Evolutionary conservation across 1,140 invertebrate genomes (phyloP), one percentile per base, ranked within the genome.

Genomic region (Papilio polyxenes): DNA sequence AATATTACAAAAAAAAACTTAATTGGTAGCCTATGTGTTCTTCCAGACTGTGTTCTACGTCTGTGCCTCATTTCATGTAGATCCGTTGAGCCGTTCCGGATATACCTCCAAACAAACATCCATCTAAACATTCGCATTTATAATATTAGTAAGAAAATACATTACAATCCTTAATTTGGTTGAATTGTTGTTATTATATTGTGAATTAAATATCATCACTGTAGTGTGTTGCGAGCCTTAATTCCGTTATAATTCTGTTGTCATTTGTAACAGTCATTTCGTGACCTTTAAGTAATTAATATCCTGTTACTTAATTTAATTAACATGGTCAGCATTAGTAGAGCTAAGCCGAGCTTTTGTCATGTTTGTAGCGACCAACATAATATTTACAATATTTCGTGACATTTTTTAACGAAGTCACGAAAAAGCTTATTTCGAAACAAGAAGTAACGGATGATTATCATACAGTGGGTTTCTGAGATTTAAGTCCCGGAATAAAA

Each of bases 201-300:
- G 4, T 53, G 13, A 59, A 59, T 59, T n/a, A 59, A 20, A 6
- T 20, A 20, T 7, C 0, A 8, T 31, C 23, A 20, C 20, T 62
- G 20, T 37, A 76, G 51, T 77, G 75, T 53, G 20, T 51, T 15
- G 49, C 13, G 48, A 56, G 48, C 75, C 75, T 53, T 53, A 77
- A 53, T 77, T 59, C 75, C 48, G 9, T 77, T 77, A 53, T 77
- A 53, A 77, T 48, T 77, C 75, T 15, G 75, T 51, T 37, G 75
- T 77, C 75, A 77, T 56, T 77, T 77, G 75, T 77, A 77, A 77
- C 75, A 77, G 48, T 77, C 40, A 77, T 59, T 77, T 77, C 75
- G 75, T 77, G 75, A 77, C 49, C 51, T 77, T 77, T 77, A 77
- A 78, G 76, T 78, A 78, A 78, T 78, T 78, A 78, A 76, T 76